Conservation (phyloP, 2,113 vertebrate genomes). For the Rhea americana region DNA sequence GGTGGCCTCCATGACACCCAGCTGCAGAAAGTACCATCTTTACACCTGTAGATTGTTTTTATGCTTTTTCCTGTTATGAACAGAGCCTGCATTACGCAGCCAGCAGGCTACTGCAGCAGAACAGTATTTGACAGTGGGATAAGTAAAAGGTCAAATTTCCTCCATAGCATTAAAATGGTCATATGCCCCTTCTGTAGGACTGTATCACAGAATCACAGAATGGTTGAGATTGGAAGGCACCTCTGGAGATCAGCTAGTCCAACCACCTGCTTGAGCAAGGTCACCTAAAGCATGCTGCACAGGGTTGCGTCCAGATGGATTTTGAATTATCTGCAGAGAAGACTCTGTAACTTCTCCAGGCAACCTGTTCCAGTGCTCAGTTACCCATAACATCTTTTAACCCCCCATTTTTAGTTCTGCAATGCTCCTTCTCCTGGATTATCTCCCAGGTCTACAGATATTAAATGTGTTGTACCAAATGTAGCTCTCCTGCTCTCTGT, state of each 20-base stretch:
- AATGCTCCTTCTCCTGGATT: not conserved
- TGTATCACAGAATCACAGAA: not conserved
- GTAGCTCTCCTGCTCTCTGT: not conserved
- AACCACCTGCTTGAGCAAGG: too few relatives aligned
- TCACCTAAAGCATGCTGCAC: too few relatives aligned
- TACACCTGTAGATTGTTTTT: not conserved
- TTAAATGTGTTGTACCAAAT: not conserved
- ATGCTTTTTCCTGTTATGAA: not conserved
- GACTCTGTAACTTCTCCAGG: too few relatives aligned
- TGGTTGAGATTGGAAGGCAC: too few relatives aligned
- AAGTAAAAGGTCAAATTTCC: not conserved
- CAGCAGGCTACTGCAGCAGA: not conserved
- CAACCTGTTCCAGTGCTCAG: too few relatives aligned
- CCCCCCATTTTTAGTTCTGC: not conserved
- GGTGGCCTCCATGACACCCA: not conserved
- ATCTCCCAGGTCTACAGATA: not conserved
- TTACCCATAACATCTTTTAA: not conserved
- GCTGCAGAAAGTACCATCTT: not conserved
- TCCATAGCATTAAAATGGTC: not conserved
- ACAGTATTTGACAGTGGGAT: not conserved
- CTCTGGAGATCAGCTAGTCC: too few relatives aligned
- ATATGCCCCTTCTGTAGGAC: not conserved
- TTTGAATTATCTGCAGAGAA: too few relatives aligned
- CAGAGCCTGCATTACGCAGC: not conserved
- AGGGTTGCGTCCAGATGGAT: too few relatives aligned